Percentiles rank a stretch among this genome's conserved stretches.
phyloP scores from a whole-genome alignment of 2,113 vertebrate genomes.

The Conger conger region DNA sequence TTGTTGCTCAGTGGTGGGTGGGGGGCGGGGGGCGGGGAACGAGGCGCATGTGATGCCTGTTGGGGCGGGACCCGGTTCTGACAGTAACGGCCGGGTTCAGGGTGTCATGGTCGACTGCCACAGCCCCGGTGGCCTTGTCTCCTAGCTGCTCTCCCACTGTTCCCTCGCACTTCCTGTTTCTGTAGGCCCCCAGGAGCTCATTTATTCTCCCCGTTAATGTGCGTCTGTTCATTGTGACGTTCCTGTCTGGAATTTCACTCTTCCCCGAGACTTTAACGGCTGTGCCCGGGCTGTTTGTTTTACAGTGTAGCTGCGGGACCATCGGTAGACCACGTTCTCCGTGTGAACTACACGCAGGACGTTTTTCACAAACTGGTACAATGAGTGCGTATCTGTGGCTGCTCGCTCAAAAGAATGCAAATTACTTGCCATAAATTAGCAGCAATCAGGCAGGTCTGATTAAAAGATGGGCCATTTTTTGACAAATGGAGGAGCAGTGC shows the following conservation, averaged over 20 bases:
- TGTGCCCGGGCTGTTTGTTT: not conserved
- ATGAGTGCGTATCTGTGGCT: not conserved
- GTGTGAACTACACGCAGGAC: too few species aligned
- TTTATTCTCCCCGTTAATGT: not conserved
- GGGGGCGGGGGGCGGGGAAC: conserved; percentile 57
- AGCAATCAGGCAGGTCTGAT: not conserved
- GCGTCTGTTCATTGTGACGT: not conserved
- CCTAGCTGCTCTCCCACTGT: conserved; percentile 35
- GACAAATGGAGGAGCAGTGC: not conserved
- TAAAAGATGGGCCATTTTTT: not conserved
- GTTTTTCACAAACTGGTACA: too few species aligned
- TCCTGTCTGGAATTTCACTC: not conserved
- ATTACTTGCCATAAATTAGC: not conserved
- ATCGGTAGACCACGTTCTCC: not conserved
- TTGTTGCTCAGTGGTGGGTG: conserved; percentile 58
- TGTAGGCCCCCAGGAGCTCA: not conserved
- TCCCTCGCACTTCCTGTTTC: not conserved
- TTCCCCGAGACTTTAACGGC: not conserved
- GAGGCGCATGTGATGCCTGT: conserved; percentile 54
- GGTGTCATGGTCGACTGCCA: conserved; percentile 52
- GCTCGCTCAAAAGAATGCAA: not conserved
- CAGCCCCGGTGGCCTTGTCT: conserved; percentile 57
- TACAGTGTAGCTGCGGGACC: not conserved
- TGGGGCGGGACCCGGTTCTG: conserved; percentile 49
- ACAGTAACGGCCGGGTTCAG: conserved; percentile 47